These are phyloP conservation scores for Meiosimyza platycephala DNA, from an alignment of 2,888 invertebrate species.

Conservation along the genomic window DNA sequence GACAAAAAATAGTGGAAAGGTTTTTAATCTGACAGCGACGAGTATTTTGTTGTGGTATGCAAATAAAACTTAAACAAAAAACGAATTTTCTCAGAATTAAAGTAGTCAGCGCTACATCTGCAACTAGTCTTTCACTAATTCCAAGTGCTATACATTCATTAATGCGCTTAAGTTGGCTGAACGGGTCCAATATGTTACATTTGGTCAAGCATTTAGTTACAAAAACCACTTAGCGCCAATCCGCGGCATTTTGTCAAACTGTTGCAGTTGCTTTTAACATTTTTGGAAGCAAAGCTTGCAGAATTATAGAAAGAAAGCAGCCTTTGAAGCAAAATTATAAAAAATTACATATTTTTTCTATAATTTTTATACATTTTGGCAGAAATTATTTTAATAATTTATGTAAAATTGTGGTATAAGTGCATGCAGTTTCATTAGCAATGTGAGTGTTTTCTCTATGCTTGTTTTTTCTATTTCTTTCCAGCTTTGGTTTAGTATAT, in stretches of 20 bases:
- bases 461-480: neutral
- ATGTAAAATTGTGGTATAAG: neutral
- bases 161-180: too few relatives aligned
- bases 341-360: too few relatives aligned
- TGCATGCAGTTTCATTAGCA: conserved; percentile 22
- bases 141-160: too few relatives aligned
- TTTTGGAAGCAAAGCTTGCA: conserved; percentile 2
- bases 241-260: conserved; percentile 16
- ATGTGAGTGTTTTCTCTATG: conserved; percentile 20
- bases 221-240: conserved; percentile 3
- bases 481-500: neutral
- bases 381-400: neutral
- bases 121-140: too few relatives aligned
- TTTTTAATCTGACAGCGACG: too few relatives aligned
- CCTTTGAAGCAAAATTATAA: too few relatives aligned
- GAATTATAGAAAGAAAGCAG: neutral
- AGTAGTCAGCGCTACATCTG: too few relatives aligned
- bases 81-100: too few relatives aligned
- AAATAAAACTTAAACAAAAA: too few relatives aligned
- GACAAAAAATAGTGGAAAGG: too few relatives aligned
- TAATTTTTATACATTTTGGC: neutral
- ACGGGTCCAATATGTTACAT: too few relatives aligned
- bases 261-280: conserved; percentile 15
- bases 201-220: neutral
- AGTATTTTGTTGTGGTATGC: too few relatives aligned